Evolutionary conservation across 1,140 invertebrate genomes (phyloP).

Genomic region (Brachionus angularis): DNA sequence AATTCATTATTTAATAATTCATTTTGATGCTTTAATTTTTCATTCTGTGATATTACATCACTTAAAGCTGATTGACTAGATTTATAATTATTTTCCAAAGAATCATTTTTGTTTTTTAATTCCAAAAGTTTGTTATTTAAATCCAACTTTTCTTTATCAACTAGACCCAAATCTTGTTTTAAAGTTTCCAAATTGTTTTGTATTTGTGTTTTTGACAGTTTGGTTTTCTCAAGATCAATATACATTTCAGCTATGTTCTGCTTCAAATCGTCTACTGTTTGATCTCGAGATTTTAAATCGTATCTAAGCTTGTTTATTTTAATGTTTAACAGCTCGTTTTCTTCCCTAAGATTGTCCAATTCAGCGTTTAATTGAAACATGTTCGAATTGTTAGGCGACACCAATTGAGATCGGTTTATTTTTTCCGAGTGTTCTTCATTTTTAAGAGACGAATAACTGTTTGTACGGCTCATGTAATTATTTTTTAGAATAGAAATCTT

Average conservation of each 20-base stretch:
- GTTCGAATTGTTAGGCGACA: not conserved
- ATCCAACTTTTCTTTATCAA: not conserved
- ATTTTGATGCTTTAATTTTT: not conserved
- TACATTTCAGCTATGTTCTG: conserved; percentile 40
- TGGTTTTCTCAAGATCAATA: not conserved
- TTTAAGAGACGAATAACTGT: not conserved
- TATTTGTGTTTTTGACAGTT: not conserved
- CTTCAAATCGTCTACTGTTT: conserved; percentile 14
- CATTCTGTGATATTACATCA: not conserved
- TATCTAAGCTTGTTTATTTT: conserved; percentile 35
- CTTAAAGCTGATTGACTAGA: not conserved
- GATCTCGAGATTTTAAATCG: conserved; percentile 15
- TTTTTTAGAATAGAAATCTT: not conserved
- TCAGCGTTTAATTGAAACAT: not conserved
- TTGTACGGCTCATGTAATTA: not conserved
- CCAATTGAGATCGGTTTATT: too few species aligned
- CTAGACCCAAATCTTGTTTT: not conserved
- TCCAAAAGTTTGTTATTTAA: not conserved
- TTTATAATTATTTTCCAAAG: not conserved
- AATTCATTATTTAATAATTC: not conserved
- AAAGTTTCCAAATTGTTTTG: conserved; percentile 16
- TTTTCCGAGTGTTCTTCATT: conserved; percentile 24
- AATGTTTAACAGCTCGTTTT: conserved; percentile 20
- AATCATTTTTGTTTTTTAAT: conserved; percentile 5
- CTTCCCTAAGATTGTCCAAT: conserved; percentile 7